Evolutionary conservation across 2,888 invertebrate species (phyloP).

Genomic region (Malacosoma neustria): DNA sequence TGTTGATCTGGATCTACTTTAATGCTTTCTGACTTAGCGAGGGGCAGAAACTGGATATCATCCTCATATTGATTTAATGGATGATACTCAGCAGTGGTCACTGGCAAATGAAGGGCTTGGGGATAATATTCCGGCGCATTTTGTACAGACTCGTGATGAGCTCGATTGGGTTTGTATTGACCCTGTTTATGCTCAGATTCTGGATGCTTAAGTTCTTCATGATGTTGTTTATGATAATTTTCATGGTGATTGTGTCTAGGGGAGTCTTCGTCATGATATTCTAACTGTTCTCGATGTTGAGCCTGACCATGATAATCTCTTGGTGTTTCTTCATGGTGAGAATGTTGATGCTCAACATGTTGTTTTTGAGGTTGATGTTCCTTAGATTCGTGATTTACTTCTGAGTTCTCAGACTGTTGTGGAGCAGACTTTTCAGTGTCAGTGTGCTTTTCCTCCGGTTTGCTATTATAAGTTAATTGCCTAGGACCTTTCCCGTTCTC

Average conservation of each 20-base stretch:
- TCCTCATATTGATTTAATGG: constrained; percentile 44
- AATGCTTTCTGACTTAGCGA: constrained; percentile 32
- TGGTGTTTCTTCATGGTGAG: constrained; percentile 6
- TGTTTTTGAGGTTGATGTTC: constrained; percentile 14
- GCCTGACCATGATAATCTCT: constrained; percentile 7
- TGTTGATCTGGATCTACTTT: constrained; percentile 45
- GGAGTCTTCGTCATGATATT: neutral
- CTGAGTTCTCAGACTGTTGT: constrained; percentile 12
- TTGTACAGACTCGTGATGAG: constrained; percentile 2
- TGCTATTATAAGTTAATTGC: constrained; percentile 39
- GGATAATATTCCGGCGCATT: constrained; percentile 14
- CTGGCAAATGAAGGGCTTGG: constrained; percentile 15
- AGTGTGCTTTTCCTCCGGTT: constrained; percentile 26
- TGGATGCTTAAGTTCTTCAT: constrained; percentile 4
- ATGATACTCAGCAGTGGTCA: constrained; percentile 24
- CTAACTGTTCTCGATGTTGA: constrained; percentile 6
- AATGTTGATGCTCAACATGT: constrained; percentile 3
- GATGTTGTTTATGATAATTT: constrained; percentile 4
- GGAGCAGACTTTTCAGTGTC: constrained; percentile 16
- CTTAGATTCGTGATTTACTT: constrained; percentile 16
- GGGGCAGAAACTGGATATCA: constrained; percentile 33
- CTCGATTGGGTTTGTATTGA: constrained; percentile 3
- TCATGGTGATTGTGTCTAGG: constrained; percentile 6
- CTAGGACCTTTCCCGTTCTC: constrained; percentile 33
- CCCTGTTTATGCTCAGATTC: constrained; percentile 9